Evolutionary conservation across 92 coral and sea anemone species (phyloP), one percentile per base, ranked within the genome.

Genomic region (Epizoanthus fatuus): DNA sequence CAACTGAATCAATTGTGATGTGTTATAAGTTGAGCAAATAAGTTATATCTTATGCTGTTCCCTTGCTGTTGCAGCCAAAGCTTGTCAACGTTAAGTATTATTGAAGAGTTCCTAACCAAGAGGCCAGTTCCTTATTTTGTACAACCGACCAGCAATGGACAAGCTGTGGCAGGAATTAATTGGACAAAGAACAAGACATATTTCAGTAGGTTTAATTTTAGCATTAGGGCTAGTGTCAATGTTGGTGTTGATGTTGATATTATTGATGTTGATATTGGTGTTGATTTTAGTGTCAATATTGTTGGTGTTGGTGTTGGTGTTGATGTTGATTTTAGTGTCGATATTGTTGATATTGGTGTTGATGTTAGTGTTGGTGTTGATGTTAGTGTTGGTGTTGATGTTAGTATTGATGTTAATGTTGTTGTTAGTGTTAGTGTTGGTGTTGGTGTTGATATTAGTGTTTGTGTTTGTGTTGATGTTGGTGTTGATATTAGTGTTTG

Each of bases 121-220:
- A 86, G 92, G 66, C 92, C 90, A 64, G 86, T 95, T 15, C 99
- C 99, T 17, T 91, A 83, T 35, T 87, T 80, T 57, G 96, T 94
- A 12, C 93, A 95, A 15, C 75, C 74, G 68, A 58, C 88, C 62
- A 72, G 76, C n/a, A 17, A 38, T 77, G 69, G 45, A 38, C 40
- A 14, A n/a, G 49, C 81, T 59, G 88, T 51, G 40, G 86, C 90
- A 67, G 88, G 94, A 32, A 65, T 86, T 35, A 88, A 82, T 72
- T 96, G 99, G 99, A 95, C 96, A 17, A 91, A 74, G 72, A 96
- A 95, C 88, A 96, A 93, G 87, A 96, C 95, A n/a, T 96, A 96
- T 64, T 96, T 76, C 77, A 87, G 99, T 96, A 72, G 81, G 98
- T 52, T 7, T 69, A 17, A 4, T 74, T 29, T 29, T 29, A 29